These are phyloP conservation scores for Popillia japonica DNA, from an alignment of 1,140 invertebrate species.

Conservation along the genomic window DNA sequence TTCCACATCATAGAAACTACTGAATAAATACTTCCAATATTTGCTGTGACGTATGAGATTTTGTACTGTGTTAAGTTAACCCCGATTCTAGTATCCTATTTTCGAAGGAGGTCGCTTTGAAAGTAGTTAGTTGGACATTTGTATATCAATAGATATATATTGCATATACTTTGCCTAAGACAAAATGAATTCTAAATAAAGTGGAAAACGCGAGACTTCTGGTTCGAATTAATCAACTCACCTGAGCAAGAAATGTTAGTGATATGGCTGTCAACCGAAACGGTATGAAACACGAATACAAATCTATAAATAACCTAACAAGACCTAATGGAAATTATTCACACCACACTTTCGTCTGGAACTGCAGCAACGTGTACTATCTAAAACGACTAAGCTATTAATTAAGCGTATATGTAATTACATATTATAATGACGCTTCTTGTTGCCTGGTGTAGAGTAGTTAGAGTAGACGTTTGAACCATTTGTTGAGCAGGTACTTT, in stretches of 20 bases:
- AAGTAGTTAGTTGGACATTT: no score
- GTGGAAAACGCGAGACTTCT: background rate
- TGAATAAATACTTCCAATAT: no score
- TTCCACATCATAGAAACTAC: no score
- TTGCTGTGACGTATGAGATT: no score
- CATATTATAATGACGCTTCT: conserved; percentile 30
- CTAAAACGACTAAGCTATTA: conserved; percentile 21
- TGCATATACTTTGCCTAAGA: background rate
- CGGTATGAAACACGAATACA: conserved; percentile 12
- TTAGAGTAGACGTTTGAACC: conserved; percentile 18
- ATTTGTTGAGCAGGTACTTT: conserved; percentile 6
- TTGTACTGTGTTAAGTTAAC: no score
- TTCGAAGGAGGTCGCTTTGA: no score
- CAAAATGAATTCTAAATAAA: conserved; percentile 4
- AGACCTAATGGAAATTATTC: conserved; percentile 26
- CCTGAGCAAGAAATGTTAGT: background rate
- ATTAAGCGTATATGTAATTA: conserved; percentile 24
- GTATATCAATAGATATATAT: no score
- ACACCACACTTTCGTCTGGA: conserved; percentile 1
- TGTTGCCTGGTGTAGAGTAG: background rate
- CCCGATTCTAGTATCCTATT: no score
- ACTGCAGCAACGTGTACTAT: background rate
- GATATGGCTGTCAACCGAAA: conserved; percentile 1
- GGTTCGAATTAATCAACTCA: background rate
- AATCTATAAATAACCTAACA: conserved; percentile 20